These are phyloP conservation scores for Toxostoma redivivum DNA, from an alignment of 2,113 vertebrate species.

Conservation along the genomic window DNA sequence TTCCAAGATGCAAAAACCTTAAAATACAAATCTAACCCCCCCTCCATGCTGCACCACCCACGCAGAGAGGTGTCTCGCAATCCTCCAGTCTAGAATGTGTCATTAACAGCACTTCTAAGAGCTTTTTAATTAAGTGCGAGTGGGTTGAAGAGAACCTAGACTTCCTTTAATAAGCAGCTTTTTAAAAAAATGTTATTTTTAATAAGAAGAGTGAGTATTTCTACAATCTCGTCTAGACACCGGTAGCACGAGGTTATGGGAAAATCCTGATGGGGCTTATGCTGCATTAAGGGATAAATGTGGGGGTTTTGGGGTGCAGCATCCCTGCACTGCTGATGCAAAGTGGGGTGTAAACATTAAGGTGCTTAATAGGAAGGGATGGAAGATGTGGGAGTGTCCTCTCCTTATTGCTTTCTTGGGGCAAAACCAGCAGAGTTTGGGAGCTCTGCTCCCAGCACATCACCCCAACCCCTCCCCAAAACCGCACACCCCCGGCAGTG, in stretches of 20 bases:
- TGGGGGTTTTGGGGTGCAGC: neutral
- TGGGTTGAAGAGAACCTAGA: slow-evolving; percentile 54
- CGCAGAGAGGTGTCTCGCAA: slow-evolving; percentile 40
- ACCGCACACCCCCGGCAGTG: accelerated
- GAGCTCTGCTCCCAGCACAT: neutral
- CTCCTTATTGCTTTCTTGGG: neutral
- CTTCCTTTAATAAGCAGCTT: slow-evolving; percentile 60
- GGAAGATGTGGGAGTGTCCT: neutral
- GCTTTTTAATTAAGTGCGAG: slow-evolving; percentile 65
- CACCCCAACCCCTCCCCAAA: neutral
- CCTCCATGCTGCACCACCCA: neutral
- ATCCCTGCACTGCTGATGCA: neutral
- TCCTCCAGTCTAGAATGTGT: slow-evolving; percentile 56
- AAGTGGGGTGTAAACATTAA: neutral
- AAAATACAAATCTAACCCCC: neutral
- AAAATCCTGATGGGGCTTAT: neutral
- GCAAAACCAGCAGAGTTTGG: neutral
- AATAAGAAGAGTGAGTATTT: slow-evolving; percentile 52
- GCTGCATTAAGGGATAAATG: neutral
- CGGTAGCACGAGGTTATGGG: neutral
- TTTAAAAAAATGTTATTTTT: slow-evolving; percentile 28
- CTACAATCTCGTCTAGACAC: slow-evolving; percentile 43
- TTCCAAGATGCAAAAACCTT: slow-evolving; percentile 24
- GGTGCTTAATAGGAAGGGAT: neutral
- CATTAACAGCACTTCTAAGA: slow-evolving; percentile 64